These are phyloP conservation scores for Araneus ventricosus DNA, from an alignment of 1,140 invertebrate genomes.

Conservation along the genomic window DNA sequence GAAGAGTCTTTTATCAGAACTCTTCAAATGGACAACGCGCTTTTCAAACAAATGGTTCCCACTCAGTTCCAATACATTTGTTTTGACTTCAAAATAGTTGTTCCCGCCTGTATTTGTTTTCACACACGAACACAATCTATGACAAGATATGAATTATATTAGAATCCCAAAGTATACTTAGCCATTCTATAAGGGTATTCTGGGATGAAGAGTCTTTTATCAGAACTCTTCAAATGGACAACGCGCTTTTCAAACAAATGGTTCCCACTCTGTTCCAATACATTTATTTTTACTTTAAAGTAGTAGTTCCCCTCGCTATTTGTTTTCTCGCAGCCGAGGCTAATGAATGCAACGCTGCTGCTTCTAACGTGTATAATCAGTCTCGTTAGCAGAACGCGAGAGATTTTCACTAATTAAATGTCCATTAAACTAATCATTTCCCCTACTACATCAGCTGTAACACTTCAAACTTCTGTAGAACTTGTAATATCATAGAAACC, in stretches of 20 bases:
- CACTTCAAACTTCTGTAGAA: neutral
- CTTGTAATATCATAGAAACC: neutral
- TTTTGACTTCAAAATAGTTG: neutral
- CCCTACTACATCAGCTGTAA: neutral
- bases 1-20: too few species aligned
- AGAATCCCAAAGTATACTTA: too few species aligned
- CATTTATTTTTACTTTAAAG: neutral
- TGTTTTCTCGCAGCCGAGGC: neutral
- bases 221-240: neutral
- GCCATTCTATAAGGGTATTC: too few species aligned
- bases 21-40: neutral
- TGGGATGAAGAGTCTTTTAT: too few species aligned
- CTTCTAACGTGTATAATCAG: neutral
- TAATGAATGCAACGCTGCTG: neutral
- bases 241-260: neutral
- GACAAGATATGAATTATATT: too few species aligned
- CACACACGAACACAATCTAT: too few species aligned
- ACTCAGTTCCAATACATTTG: neutral
- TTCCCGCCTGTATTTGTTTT: neutral
- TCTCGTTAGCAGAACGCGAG: neutral
- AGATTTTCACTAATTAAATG: neutral
- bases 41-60: neutral
- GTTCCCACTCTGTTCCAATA: neutral
- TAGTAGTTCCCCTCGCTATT: too few species aligned
- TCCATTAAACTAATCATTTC: neutral